Base-by-base conservation (phyloP, 2,797 vertebrate genomes). In the Taenioides sp. region DNA sequence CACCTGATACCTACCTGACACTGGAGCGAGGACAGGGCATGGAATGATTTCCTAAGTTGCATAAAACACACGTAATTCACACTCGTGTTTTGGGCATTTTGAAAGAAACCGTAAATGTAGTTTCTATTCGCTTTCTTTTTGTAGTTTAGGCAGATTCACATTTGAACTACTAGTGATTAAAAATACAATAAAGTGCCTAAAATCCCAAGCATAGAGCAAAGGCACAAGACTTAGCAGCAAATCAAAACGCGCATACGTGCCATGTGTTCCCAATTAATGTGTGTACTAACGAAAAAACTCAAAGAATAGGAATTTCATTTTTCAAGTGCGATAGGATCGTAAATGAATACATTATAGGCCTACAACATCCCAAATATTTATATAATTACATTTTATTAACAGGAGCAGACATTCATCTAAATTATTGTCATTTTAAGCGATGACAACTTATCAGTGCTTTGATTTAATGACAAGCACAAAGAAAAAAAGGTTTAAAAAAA, bases 231-330 rank as follows among this genome's bases (percentile, higher is more conserved):
- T 91, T 88, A 91, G 80, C 84, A 86, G 76, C 81, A 81, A 82
- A 92, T 91, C 80, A 88, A 85, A 88, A 86, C 84, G 82, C 83
- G 76, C 81, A 82, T 77, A 86, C 88, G 87, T 86, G 65, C 75
- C 83, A 91, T 90, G 88, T 92, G 89, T 90, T 91, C 72, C 88
- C 87, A 91, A 92, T 91, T 89, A 91, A 90, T 73, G 79, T 89
- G 84, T 86, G 69, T 78, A 79, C 72, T 70, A 64, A 80, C 62
- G 75, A 27, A 14, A 80, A 74, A 82, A 80, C 79, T 64, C 64
- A 74, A 86, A 80, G 64, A 81, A 69, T 82, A 70, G 77, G 80
- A 81, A 80, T 60, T 69, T 17, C 25, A 70, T 76, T 72, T 69
- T 80, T n/a, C 62, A 23, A 12, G 43, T 64, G 50, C 72, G 66